Conservation (phyloP, 2,113 vertebrate species). For the Aegypius monachus region DNA sequence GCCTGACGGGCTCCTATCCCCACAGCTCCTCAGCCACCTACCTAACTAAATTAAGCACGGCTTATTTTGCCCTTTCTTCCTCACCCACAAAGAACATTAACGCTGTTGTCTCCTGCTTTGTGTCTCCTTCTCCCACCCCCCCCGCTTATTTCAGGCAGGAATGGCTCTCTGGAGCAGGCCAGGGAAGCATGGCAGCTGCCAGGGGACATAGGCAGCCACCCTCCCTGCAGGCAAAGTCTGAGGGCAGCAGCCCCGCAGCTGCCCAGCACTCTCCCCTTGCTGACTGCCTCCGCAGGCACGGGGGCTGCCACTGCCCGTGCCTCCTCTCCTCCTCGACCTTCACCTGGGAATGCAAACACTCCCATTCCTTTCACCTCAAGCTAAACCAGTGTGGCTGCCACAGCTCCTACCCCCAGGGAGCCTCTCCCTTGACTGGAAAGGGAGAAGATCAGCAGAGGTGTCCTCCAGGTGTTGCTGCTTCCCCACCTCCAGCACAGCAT, state of each 20-base stretch:
- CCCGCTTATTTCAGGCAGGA: neutral
- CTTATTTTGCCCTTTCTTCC: neutral
- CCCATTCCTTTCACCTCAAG: neutral
- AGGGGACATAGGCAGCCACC: rapidly evolving
- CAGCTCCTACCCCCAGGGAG: neutral
- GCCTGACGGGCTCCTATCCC: rapidly evolving
- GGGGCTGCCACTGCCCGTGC: rapidly evolving
- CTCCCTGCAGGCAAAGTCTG: rapidly evolving
- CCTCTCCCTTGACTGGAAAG: neutral
- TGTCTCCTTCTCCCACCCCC: neutral
- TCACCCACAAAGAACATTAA: neutral
- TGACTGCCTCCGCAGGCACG: neutral
- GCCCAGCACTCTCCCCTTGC: neutral
- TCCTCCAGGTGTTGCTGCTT: neutral
- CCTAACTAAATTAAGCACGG: neutral
- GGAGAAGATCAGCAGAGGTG: neutral
- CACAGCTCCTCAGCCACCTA: neutral
- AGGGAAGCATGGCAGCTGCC: rapidly evolving
- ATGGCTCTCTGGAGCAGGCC: neutral
- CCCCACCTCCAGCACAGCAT: neutral
- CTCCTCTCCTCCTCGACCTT: neutral
- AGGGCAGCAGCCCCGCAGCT: neutral
- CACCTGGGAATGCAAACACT: neutral
- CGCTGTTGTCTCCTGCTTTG: rapidly evolving
- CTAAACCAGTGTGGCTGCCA: neutral